Base-by-base conservation (phyloP, 2,797 vertebrate species). In the Rhynchotus rufescens region DNA sequence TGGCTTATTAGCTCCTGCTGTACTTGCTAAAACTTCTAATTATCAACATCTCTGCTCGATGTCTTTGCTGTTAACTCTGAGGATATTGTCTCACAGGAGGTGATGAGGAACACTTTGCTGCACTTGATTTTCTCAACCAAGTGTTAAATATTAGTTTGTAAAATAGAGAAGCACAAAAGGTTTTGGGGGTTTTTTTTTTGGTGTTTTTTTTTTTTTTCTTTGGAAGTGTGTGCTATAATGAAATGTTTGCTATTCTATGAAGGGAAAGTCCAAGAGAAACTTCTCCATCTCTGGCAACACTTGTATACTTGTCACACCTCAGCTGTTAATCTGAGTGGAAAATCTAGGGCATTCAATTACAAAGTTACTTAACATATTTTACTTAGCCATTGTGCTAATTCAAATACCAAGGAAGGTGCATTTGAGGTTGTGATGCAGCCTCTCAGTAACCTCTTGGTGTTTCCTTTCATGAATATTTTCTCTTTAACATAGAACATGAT, bases 251-350 rank as follows among this genome's bases (percentile, higher is more conserved):
- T 75, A 28, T 60, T 65, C 30, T 57, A 12, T 52, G 23, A 66
- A 47, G 30, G 40, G 25, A 66, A 68, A 69, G 6, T 20, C 47
- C 44, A 62, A 47, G 59, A 80, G 4, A 82, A 86, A 45, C 9
- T 71, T 94, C 66, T 75, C 22, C 20, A 1, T 54, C 44, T 76
- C 52, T 85, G 34, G 30, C 62, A 67, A 79, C 73, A 21, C 9
- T 23, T 30, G 38, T 21, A 22, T 62, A 49, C 32, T 84, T 88
- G 49, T 54, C 76, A 51, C 16, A 77, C 4, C 16, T 14, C 49
- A 79, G 44, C n/a, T 74, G 79, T 78, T 95, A 96, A 96, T 96
- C 91, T 90, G 28, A 56, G 51, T 91, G 94, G 88, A 96, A 93
- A 78, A 96, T 95, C 95, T 94, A 85, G 81, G 62, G 84, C 76